These are phyloP conservation scores for Gorsachius magnificus DNA, from an alignment of 2,797 vertebrate genomes.

Conservation along the genomic window DNA sequence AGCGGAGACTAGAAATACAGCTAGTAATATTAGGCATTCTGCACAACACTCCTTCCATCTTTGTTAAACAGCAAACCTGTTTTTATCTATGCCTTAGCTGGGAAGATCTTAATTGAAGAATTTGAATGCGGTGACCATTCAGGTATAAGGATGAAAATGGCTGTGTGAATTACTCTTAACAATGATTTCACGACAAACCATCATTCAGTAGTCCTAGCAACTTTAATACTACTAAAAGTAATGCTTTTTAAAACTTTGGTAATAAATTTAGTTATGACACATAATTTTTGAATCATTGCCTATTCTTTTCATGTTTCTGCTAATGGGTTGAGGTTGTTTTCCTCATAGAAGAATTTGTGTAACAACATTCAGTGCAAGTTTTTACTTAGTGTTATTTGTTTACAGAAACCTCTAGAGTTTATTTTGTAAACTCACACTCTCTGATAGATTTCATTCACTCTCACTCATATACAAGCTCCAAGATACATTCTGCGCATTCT, in stretches of 20 bases:
- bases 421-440: not conserved
- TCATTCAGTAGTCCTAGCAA: not conserved
- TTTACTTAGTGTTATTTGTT: not conserved
- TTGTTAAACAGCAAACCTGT: not conserved
- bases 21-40: not conserved
- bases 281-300: not conserved
- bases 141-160: not conserved
- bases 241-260: not conserved
- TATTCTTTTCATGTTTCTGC: not conserved
- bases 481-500: not conserved
- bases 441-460: not conserved
- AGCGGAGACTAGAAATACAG: not conserved
- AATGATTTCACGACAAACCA: not conserved
- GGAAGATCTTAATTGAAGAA: not conserved
- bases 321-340: not conserved
- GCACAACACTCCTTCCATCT: not conserved
- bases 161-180: not conserved
- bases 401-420: not conserved
- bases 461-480: not conserved
- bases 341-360: not conserved
- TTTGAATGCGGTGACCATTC: not conserved
- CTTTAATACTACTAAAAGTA: not conserved
- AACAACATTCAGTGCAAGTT: not conserved
- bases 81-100: not conserved
- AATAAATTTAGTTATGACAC: not conserved